Evolutionary conservation across 2,113 vertebrate species (phyloP).

Genomic region (Xiphorhynchus elegans): DNA sequence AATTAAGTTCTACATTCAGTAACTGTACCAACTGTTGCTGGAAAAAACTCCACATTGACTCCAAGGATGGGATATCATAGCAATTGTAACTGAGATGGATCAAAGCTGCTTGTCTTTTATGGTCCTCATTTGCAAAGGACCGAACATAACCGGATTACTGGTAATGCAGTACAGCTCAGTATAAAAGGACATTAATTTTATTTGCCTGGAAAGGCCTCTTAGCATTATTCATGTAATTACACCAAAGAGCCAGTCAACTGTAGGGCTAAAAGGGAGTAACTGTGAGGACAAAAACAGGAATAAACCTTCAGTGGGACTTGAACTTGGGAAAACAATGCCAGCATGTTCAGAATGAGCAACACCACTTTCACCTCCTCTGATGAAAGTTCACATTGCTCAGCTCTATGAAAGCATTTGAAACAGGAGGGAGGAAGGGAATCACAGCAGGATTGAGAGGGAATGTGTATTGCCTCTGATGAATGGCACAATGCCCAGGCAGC

Average conservation of each 20-base stretch:
- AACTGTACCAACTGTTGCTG: neutral
- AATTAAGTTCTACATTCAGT: neutral
- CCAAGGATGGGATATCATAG: neutral
- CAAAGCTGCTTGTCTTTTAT: conserved; percentile 22
- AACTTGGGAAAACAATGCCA: neutral
- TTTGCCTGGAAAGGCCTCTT: neutral
- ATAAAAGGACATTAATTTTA: neutral
- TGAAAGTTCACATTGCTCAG: neutral
- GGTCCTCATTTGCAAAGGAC: conserved; percentile 4
- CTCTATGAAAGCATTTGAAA: neutral
- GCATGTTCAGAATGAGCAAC: neutral
- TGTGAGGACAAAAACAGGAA: neutral
- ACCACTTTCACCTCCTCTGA: neutral
- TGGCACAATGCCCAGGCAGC: conserved; percentile 61
- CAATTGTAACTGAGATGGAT: neutral
- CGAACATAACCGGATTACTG: neutral
- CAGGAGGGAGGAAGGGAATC: conserved; percentile 42
- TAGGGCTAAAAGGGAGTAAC: neutral
- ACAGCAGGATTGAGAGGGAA: conserved; percentile 29
- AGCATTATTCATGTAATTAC: neutral
- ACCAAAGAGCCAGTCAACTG: neutral
- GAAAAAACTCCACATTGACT: neutral
- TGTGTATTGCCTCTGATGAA: conserved; percentile 29
- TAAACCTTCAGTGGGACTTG: neutral
- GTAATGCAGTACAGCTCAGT: neutral